Evolutionary conservation across 2,888 invertebrate species (phyloP).

Genomic region (Agrotis exclamationis): DNA sequence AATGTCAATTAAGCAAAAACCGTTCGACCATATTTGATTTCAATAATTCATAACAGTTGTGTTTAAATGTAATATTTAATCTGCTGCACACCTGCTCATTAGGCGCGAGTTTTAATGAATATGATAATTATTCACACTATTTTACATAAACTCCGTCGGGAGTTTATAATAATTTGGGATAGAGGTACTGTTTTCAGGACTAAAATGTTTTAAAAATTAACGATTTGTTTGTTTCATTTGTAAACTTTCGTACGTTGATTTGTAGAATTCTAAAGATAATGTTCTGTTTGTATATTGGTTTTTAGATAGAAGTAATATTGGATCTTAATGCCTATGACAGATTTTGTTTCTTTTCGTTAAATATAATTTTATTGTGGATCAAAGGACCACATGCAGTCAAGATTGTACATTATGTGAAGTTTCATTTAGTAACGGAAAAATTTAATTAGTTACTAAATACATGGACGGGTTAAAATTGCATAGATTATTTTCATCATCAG

Average conservation of each 20-base stretch:
- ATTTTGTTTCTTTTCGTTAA: background rate
- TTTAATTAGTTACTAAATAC: too few relatives aligned
- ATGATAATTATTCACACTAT: constrained; percentile 40
- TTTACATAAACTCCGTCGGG: constrained; percentile 33
- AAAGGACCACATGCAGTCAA: too few relatives aligned
- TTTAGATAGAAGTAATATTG: too few relatives aligned
- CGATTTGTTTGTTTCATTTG: background rate
- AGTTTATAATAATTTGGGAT: constrained; percentile 14
- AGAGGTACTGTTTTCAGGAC: constrained; percentile 11
- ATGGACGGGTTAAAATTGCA: too few relatives aligned
- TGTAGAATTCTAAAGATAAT: too few relatives aligned
- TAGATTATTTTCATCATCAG: too few relatives aligned
- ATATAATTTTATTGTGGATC: background rate
- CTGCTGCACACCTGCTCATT: constrained; percentile 26
- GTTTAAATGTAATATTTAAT: constrained; percentile 35
- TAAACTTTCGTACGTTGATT: background rate
- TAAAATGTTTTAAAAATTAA: background rate
- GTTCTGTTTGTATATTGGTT: too few relatives aligned
- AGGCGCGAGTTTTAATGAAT: constrained; percentile 48
- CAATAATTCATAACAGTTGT: constrained; percentile 4
- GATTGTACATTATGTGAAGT: background rate
- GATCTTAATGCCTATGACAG: too few relatives aligned
- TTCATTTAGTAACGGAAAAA: background rate
- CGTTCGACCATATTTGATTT: constrained; percentile 16
- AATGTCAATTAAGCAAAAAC: constrained; percentile 1